Conservation (phyloP, 2,797 vertebrate species). For the Gymnopithys bicolor region DNA sequence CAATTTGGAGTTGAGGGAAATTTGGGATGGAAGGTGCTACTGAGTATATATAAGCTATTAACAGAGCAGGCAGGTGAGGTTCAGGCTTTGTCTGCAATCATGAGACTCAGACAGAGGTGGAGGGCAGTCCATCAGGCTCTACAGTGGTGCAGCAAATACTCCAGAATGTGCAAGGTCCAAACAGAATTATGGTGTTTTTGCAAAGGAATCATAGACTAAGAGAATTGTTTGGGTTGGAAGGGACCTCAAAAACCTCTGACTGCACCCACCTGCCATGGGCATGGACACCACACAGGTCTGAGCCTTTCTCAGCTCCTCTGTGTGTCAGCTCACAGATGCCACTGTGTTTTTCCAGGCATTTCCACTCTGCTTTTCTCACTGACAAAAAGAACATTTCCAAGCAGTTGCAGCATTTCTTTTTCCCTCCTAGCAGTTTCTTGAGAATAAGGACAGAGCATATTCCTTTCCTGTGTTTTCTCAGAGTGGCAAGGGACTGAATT, state of each 20-base stretch:
- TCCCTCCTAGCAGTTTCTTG: neutral
- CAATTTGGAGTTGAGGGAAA: neutral
- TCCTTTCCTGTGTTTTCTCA: neutral
- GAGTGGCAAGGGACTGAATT: neutral
- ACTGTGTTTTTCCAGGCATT: neutral
- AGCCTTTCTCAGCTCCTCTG: neutral
- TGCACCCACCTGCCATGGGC: neutral
- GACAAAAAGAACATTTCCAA: neutral
- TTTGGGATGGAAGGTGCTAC: neutral
- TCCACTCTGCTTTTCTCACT: neutral
- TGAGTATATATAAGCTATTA: neutral
- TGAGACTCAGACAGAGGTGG: neutral
- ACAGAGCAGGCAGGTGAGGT: neutral
- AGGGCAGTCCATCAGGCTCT: neutral
- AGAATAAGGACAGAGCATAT: neutral
- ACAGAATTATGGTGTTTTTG: neutral
- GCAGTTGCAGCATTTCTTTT: neutral
- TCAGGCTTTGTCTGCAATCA: neutral
- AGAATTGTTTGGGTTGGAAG: neutral
- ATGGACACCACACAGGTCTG: neutral
- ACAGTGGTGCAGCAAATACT: neutral
- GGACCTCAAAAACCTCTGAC: neutral
- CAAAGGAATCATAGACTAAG: neutral
- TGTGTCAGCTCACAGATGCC: neutral
- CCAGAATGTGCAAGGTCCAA: fast-evolving